Conservation (phyloP, 2,888 invertebrate species). For the Leucania comma region DNA sequence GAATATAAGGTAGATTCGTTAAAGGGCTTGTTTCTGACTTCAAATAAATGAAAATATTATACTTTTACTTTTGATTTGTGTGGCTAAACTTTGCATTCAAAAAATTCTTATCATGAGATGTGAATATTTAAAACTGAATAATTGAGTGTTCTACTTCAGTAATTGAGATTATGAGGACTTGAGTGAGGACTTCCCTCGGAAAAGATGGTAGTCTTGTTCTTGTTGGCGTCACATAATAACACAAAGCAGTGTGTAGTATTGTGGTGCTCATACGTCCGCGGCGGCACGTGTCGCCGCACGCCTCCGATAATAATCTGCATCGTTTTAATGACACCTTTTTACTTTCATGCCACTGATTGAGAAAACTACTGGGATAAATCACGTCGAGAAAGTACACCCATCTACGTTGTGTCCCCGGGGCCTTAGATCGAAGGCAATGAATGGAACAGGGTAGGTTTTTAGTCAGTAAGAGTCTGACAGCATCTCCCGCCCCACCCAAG, state of each 20-base stretch:
- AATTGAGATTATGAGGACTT: background rate
- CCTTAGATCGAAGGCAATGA: too few species aligned
- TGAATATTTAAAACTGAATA: background rate
- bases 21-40: background rate
- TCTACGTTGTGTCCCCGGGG: background rate
- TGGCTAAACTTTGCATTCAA: background rate
- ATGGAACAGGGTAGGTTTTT: too few species aligned
- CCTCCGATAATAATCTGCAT: conserved; percentile 48
- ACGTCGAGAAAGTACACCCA: background rate
- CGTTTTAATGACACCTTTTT: conserved; percentile 57
- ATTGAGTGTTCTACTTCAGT: background rate
- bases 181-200: background rate
- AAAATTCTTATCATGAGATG: conserved; percentile 3
- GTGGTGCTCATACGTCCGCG: conserved; percentile 24
- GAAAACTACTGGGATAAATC: conserved; percentile 20
- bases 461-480: too few species aligned
- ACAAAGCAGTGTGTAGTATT: background rate
- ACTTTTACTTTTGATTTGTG: background rate
- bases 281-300: conserved; percentile 56
- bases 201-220: background rate
- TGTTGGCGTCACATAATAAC: background rate
- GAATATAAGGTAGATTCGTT: background rate
- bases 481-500: too few species aligned
- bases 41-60: background rate
- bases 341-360: conserved; percentile 47